Conservation (phyloP, 2,113 vertebrate species). For the Myrmecophaga tridactyla region DNA sequence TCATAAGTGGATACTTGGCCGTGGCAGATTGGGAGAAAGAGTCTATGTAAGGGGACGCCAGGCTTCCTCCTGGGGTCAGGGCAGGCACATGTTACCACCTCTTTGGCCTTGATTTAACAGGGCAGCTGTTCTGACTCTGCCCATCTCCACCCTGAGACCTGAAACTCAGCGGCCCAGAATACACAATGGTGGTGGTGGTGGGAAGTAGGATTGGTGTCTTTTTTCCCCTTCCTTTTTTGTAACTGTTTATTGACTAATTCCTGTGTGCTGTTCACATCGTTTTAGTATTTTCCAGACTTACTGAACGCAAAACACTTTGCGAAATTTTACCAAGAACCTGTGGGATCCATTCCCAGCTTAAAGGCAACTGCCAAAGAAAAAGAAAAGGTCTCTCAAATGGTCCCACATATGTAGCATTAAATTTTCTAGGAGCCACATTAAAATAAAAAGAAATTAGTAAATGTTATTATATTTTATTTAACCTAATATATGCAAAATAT, state of each 20-base stretch:
- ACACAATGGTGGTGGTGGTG: not conserved
- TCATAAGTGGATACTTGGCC: rapidly evolving
- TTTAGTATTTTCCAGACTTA: slow-evolving; percentile 19
- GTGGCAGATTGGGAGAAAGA: not conserved
- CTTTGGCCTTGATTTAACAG: not conserved
- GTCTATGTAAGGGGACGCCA: not conserved
- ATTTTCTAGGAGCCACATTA: not conserved
- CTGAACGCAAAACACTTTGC: not conserved
- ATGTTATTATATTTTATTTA: not conserved
- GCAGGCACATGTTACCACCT: rapidly evolving
- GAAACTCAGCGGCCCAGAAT: not conserved
- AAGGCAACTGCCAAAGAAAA: not conserved
- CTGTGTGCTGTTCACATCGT: not conserved
- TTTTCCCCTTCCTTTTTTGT: not conserved
- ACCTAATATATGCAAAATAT: not conserved
- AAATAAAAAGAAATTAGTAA: not conserved
- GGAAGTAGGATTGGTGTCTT: not conserved
- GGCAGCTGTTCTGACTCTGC: not conserved
- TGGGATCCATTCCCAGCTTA: not conserved
- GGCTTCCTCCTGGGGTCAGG: not conserved
- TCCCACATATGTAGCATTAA: not conserved
- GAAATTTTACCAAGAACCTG: not conserved
- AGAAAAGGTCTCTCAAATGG: not conserved
- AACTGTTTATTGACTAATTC: not conserved
- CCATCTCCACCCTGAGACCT: not conserved